A percentile compares a stretch with the other conserved stretches of the same genome.
Evolutionary conservation across 2,888 invertebrate genomes (phyloP).

Genomic region (Euzetes globulus): DNA sequence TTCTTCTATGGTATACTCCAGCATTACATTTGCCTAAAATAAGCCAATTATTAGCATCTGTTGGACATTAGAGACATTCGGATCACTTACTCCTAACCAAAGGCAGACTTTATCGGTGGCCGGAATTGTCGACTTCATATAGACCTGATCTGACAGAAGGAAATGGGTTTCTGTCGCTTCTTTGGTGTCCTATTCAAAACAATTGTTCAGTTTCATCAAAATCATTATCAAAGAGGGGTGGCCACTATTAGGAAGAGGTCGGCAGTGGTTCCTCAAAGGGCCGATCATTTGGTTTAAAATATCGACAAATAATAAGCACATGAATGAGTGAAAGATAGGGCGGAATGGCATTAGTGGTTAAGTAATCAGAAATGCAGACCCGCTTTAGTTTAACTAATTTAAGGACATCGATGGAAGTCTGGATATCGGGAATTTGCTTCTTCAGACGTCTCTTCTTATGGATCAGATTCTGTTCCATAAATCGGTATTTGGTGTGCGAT

Average conservation of each 20-base stretch:
- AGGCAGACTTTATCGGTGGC: constrained; percentile 76
- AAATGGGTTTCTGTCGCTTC: constrained; percentile 75
- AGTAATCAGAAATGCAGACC: constrained; percentile 45
- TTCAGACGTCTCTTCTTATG: constrained; percentile 74
- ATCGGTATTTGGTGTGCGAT: constrained; percentile 90
- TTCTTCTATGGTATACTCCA: constrained; percentile 87
- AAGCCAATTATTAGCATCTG: background rate
- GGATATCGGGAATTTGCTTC: constrained; percentile 88
- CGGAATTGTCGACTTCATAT: constrained; percentile 71
- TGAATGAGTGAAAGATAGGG: too few species aligned
- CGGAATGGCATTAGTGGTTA: too few species aligned
- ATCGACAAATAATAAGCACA: too few species aligned
- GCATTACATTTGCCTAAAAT: constrained; percentile 77
- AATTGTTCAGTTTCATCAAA: too few species aligned
- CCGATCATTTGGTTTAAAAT: too few species aligned
- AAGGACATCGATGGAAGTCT: constrained; percentile 82
- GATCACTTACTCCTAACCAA: constrained; percentile 56
- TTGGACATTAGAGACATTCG: too few species aligned
- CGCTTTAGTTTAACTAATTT: constrained; percentile 74
- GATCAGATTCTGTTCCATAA: constrained; percentile 86
- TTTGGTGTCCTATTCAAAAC: constrained; percentile 50
- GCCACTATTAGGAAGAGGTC: too few species aligned
- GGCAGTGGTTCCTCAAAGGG: too few species aligned
- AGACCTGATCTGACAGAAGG: constrained; percentile 84
- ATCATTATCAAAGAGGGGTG: too few species aligned